Percentiles rank a stretch among this genome's conserved stretches.
Evolutionary conservation across 2,797 vertebrate genomes (phyloP).

Genomic region (Pangasius krempfi): DNA sequence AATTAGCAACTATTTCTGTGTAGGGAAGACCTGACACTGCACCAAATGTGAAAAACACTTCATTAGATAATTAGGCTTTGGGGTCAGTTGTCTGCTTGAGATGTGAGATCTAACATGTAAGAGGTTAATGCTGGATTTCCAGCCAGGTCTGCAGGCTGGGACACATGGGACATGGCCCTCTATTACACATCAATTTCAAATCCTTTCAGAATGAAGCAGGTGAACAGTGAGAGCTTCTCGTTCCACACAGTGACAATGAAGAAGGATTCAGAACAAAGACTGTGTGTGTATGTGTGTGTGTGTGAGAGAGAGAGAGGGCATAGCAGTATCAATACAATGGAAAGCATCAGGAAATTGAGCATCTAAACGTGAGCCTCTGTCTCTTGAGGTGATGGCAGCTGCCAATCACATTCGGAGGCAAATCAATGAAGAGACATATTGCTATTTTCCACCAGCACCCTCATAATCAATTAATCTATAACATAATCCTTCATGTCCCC

Average conservation of each 20-base stretch:
- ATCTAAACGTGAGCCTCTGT: constrained; percentile 54
- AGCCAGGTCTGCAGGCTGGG: constrained; percentile 59
- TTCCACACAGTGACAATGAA: constrained; percentile 75
- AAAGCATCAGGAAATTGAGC: constrained; percentile 70
- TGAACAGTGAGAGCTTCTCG: constrained; percentile 65
- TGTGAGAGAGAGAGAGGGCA: not conserved
- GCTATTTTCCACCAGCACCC: constrained; percentile 70
- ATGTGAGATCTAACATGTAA: constrained; percentile 59
- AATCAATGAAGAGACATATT: constrained; percentile 82
- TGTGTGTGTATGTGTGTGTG: not conserved
- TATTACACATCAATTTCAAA: constrained; percentile 67
- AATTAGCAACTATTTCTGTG: constrained; percentile 44
- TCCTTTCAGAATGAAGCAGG: constrained; percentile 55
- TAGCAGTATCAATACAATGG: constrained; percentile 48
- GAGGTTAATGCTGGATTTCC: constrained; percentile 67
- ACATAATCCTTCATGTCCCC: constrained; percentile 67
- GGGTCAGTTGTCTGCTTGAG: constrained; percentile 66
- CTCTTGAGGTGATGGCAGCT: constrained; percentile 66
- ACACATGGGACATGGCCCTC: constrained; percentile 60
- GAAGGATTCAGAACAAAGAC: constrained; percentile 61
- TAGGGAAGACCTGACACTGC: constrained; percentile 32
- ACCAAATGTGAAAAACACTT: constrained; percentile 54
- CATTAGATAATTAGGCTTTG: constrained; percentile 66
- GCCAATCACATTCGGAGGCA: constrained; percentile 75
- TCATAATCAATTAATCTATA: constrained; percentile 83